phyloP scores from a whole-genome alignment of 2,797 vertebrate species.

The Graptemys geographica region DNA sequence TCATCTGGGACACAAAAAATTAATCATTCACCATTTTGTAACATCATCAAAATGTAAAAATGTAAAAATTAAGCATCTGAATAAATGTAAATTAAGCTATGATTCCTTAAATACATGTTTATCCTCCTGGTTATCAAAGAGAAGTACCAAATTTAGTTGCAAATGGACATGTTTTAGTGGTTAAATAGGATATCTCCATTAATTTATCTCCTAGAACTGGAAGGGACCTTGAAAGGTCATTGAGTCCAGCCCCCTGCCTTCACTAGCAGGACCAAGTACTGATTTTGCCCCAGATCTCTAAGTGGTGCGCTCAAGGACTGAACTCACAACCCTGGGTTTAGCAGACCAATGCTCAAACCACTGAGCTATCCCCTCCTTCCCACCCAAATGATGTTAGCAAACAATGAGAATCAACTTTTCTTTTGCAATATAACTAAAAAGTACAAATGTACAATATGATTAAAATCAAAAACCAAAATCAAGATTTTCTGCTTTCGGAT shows the following conservation, averaged over 20 bases:
- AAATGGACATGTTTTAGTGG: background rate
- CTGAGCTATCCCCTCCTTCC: too few relatives aligned
- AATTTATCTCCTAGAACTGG: too few relatives aligned
- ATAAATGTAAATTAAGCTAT: background rate
- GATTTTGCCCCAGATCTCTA: too few relatives aligned
- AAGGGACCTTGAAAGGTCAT: too few relatives aligned
- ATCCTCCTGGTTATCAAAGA: background rate
- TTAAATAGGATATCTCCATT: background rate
- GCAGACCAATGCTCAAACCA: too few relatives aligned
- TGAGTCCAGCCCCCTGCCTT: too few relatives aligned
- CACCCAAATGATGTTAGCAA: background rate
- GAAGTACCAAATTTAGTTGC: background rate
- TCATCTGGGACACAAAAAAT: background rate
- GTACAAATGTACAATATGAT: background rate
- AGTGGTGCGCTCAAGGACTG: too few relatives aligned
- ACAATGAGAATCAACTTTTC: background rate
- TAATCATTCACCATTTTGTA: background rate
- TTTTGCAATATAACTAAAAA: background rate
- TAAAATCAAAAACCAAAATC: background rate
- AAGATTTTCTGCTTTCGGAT: background rate
- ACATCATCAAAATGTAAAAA: background rate
- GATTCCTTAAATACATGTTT: background rate
- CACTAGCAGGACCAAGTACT: too few relatives aligned
- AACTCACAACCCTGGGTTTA: too few relatives aligned
- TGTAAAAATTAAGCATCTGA: background rate